phyloP scores from a whole-genome alignment of 2,888 invertebrate genomes.

The Agrotis puta region DNA sequence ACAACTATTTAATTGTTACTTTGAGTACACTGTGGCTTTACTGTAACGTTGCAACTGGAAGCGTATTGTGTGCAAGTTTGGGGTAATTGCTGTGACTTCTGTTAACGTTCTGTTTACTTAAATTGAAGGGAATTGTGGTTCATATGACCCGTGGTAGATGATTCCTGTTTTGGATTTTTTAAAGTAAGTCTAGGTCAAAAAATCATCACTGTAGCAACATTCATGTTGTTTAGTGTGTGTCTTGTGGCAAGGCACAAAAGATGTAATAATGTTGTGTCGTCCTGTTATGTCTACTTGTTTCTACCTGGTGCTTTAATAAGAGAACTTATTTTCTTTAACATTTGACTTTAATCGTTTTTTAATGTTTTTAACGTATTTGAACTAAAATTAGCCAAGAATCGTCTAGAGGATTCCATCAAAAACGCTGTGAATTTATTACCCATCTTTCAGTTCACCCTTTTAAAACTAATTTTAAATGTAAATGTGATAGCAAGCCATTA shows the following conservation, averaged over 20 bases:
- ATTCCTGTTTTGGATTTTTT: too few species aligned
- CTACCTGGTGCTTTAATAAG: too few species aligned
- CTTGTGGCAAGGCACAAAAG: too few species aligned
- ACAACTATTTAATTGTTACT: constrained; percentile 31
- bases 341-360: too few species aligned
- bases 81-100: constrained; percentile 4
- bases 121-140: too few species aligned
- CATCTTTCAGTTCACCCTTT: constrained; percentile 10
- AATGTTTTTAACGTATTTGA: neutral
- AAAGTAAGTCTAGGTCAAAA: too few species aligned
- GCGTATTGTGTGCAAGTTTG: constrained; percentile 3
- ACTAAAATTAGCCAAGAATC: neutral
- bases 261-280: too few species aligned
- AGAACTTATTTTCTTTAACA: too few species aligned
- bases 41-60: neutral
- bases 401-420: neutral
- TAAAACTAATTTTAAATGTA: constrained; percentile 28
- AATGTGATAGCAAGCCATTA: constrained; percentile 23
- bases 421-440: neutral
- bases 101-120: neutral
- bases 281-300: too few species aligned
- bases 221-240: too few species aligned
- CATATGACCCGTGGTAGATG: too few species aligned
- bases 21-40: constrained; percentile 44
- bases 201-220: too few species aligned